These are phyloP conservation scores for Drosophila ironensis DNA, from an alignment of 1,140 invertebrate species.

Conservation along the genomic window DNA sequence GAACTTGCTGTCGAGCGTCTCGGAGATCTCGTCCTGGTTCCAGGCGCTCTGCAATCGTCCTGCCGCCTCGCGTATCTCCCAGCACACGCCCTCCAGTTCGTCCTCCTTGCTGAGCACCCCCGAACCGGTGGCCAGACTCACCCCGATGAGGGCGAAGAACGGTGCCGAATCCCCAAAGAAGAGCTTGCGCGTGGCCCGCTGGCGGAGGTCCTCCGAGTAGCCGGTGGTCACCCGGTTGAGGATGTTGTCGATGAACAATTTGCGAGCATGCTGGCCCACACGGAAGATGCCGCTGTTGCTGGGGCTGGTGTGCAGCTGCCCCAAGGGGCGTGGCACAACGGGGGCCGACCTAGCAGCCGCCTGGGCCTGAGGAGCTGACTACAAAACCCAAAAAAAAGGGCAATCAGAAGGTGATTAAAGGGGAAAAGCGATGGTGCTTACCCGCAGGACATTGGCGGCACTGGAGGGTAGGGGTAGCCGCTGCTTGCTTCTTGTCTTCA, in stretches of 20 bases:
- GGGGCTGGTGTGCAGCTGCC: not conserved
- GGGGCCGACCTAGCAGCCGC: conserved; percentile 8
- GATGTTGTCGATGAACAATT: conserved; percentile 87
- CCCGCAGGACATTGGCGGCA: conserved; percentile 58
- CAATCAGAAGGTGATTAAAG: not conserved
- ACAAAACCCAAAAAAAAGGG: no score
- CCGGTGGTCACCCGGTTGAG: conserved; percentile 87
- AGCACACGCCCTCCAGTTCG: conserved; percentile 90
- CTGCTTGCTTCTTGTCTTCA: conserved; percentile 62
- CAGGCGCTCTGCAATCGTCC: conserved; percentile 85
- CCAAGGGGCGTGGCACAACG: conserved; percentile 33
- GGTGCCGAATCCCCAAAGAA: conserved; percentile 88
- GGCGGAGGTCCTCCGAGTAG: conserved; percentile 85
- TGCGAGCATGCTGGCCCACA: conserved; percentile 84
- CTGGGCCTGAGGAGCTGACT: conserved; percentile 32
- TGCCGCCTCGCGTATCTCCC: conserved; percentile 89
- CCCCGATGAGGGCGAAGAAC: conserved; percentile 89
- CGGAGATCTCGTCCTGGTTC: conserved; percentile 83
- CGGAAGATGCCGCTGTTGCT: conserved; percentile 83
- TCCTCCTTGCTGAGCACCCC: conserved; percentile 91
- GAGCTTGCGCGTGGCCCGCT: conserved; percentile 85
- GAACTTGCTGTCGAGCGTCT: conserved; percentile 75
- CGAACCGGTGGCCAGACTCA: conserved; percentile 88
- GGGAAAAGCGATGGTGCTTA: conserved; percentile 19
- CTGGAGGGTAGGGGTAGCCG: conserved; percentile 60